phyloP scores from a whole-genome alignment of 2,113 vertebrate species.

The Calyptomena viridis region DNA sequence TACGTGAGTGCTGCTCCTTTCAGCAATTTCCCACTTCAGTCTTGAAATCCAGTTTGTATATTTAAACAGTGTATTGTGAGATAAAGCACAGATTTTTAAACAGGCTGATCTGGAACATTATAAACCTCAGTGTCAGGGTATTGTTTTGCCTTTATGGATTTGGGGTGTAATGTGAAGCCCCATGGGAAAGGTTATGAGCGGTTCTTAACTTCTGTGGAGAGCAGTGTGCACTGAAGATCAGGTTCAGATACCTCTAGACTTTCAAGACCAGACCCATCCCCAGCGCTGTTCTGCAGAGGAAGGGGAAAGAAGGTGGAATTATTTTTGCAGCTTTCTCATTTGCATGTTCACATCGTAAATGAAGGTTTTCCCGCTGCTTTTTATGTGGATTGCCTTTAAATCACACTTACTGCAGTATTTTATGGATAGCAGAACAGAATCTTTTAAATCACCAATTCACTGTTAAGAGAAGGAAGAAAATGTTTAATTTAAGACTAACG shows the following conservation, averaged over 20 bases:
- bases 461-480: background rate
- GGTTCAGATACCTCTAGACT: background rate
- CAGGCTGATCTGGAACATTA: slow-evolving; percentile 20
- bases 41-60: slow-evolving; percentile 54
- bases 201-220: background rate
- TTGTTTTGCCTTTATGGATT: slow-evolving; percentile 23
- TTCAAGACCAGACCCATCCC: background rate
- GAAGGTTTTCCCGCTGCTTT: background rate
- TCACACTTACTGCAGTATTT: background rate
- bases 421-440: background rate
- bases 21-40: slow-evolving; percentile 48
- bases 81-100: slow-evolving; percentile 17
- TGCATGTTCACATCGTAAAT: background rate
- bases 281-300: background rate
- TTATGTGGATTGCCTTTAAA: background rate
- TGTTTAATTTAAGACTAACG: background rate
- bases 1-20: slow-evolving; percentile 48
- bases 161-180: background rate
- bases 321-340: background rate
- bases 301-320: background rate
- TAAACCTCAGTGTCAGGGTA: background rate
- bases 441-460: background rate
- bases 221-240: background rate
- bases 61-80: slow-evolving; percentile 7
- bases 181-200: background rate